Conservation (phyloP, 2,113 vertebrate species). For the Cepphus grylle region DNA sequence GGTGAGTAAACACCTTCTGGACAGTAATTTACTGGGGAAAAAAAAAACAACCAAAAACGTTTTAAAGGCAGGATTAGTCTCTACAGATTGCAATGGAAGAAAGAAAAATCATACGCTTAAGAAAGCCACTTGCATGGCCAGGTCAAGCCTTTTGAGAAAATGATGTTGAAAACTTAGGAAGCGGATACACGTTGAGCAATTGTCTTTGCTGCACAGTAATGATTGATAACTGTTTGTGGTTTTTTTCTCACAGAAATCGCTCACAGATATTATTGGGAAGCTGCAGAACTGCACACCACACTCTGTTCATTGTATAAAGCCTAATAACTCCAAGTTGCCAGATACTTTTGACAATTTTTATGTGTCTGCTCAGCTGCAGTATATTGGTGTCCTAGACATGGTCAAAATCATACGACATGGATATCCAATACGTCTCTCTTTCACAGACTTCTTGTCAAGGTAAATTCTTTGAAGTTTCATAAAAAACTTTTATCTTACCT, state of each 20-base stretch:
- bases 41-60: background rate
- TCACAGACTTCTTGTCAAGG: constrained; percentile 88
- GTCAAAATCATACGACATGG: constrained; percentile 90
- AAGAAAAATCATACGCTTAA: background rate
- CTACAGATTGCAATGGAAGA: background rate
- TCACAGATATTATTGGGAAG: constrained; percentile 84
- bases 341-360: constrained; percentile 87
- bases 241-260: constrained; percentile 78
- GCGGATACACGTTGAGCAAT: background rate
- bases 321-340: constrained; percentile 79
- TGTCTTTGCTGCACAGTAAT: background rate
- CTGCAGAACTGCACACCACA: constrained; percentile 85
- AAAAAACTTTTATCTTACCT: background rate
- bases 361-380: constrained; percentile 91
- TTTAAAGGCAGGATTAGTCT: background rate
- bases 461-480: constrained; percentile 44
- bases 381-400: constrained; percentile 91
- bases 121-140: background rate
- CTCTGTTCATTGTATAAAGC: constrained; percentile 89
- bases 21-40: background rate
- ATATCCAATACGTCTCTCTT: constrained; percentile 86
- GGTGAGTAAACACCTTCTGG: constrained; percentile 71
- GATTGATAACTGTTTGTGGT: background rate
- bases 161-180: background rate
- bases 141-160: background rate